Evolutionary conservation across 2,888 invertebrate genomes (phyloP), one percentile per base, ranked within the genome.

Genomic region (Frankliniella intonsa): DNA sequence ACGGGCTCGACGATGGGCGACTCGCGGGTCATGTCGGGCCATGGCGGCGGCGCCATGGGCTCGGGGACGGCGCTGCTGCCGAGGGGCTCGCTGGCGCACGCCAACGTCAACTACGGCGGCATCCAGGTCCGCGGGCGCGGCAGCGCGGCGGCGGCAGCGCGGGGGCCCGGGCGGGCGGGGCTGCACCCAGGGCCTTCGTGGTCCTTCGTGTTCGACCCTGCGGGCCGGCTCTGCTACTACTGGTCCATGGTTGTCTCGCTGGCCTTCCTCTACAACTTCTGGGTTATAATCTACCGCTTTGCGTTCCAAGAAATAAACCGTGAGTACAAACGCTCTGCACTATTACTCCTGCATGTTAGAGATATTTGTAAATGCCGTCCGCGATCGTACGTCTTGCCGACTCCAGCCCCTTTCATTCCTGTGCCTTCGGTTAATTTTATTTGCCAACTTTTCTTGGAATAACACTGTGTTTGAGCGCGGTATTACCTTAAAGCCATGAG

Each of bases 241-340:
- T 97, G 97, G 97, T 97, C 97, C 86, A 95, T 97, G 95, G 95
- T 97, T 86, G 97, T 97, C 86, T 97, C 97, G 85, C 92, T 97
- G 87, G 97, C 97, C 87, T 97, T 97, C 90, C 93, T 97, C 87
- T 97, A 97, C 91, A 97, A 97, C 90, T 95, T 97, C 88, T 97
- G 97, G 97, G 97, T 97, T 89, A 97, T 98, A 90, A 97, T 98
- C 88, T 98, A 98, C 91, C 94, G 98, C 90, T 98, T 97, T 92
- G 97, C 98, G 90, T 99, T 99, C 90, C 95, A 97, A 90, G 98
- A 98, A 90, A 97, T 98, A 87, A 96, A 95, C 89, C 93, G 95
- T 92, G 86, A 92, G 93, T 90, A 83, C 83, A 17, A 17, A 9
- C 14, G 79, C 79, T 17, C 14, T 14, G 14, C 19, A 55, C 11